A percentile compares a stretch with the other conserved stretches of the same genome.
These are phyloP conservation scores for Pocillopora damicornis DNA, from an alignment of 64 coral and sea anemone genomes.

Conservation along the genomic window DNA sequence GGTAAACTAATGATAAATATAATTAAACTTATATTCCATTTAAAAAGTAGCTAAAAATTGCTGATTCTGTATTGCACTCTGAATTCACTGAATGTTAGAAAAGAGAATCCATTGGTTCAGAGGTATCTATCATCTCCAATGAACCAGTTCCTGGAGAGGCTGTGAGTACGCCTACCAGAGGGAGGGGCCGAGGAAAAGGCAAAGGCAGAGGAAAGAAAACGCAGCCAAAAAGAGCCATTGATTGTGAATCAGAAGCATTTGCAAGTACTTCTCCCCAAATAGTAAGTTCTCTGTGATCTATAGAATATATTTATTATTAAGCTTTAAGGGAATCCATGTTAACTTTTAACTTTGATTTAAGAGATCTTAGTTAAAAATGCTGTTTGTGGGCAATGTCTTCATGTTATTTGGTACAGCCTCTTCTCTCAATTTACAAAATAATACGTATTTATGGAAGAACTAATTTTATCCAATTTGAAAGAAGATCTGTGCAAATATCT, in stretches of 20 bases:
- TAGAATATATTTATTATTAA: background rate
- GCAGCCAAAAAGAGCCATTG: background rate
- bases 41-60: too few species aligned
- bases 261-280: background rate
- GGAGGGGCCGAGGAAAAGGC: constrained; percentile 29
- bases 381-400: background rate
- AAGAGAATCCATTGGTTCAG: background rate
- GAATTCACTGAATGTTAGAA: background rate
- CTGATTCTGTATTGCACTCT: background rate
- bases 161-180: background rate
- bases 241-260: background rate
- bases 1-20: too few species aligned
- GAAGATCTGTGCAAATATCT: background rate
- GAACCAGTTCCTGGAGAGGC: background rate
- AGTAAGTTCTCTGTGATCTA: background rate
- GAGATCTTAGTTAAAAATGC: too few species aligned
- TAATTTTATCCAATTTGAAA: too few species aligned
- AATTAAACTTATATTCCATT: too few species aligned
- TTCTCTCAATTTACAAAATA: too few species aligned
- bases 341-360: too few species aligned
- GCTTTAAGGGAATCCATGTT: background rate
- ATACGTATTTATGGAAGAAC: too few species aligned
- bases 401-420: too few species aligned
- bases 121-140: background rate
- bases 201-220: constrained; percentile 19